A percentile compares a stretch with the other conserved stretches of the same genome.
These are phyloP conservation scores for Sialia sialis DNA, from an alignment of 2,113 vertebrate species.

Conservation along the genomic window DNA sequence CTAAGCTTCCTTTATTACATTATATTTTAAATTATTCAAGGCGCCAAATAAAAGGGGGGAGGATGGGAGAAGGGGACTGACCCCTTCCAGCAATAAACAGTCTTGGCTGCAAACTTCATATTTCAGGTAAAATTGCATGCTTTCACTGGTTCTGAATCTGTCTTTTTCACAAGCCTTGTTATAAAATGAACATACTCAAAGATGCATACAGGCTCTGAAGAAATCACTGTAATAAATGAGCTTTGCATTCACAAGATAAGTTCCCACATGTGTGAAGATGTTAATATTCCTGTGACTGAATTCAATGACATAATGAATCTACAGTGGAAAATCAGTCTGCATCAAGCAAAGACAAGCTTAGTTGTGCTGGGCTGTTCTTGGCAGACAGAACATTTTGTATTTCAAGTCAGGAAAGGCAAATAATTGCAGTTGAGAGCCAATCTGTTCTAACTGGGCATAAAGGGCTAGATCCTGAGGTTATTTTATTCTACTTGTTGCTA, in stretches of 20 bases:
- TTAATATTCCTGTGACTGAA: conserved; percentile 57
- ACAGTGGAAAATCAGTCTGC: conserved; percentile 57
- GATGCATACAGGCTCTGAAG: not conserved
- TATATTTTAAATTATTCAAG: not conserved
- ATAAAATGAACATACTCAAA: not conserved
- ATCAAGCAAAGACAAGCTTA: conserved; percentile 62
- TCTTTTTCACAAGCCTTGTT: not conserved
- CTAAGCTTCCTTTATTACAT: not conserved
- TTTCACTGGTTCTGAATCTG: not conserved
- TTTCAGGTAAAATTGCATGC: not conserved
- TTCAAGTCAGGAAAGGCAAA: not conserved
- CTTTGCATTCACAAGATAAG: conserved; percentile 45
- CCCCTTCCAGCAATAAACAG: not conserved
- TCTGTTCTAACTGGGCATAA: not conserved
- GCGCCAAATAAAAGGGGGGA: accelerated
- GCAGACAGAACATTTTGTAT: not conserved
- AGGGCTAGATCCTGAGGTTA: not conserved
- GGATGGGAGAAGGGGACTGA: too few species aligned
- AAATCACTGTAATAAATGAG: conserved; percentile 54
- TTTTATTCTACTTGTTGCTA: conserved; percentile 18
- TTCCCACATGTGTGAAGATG: conserved; percentile 59
- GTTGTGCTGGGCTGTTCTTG: conserved; percentile 27
- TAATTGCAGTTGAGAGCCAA: not conserved
- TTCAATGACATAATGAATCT: conserved; percentile 61
- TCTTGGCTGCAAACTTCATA: not conserved